phyloP scores from a whole-genome alignment of 2,113 vertebrate genomes.

The Camelus dromedarius region DNA sequence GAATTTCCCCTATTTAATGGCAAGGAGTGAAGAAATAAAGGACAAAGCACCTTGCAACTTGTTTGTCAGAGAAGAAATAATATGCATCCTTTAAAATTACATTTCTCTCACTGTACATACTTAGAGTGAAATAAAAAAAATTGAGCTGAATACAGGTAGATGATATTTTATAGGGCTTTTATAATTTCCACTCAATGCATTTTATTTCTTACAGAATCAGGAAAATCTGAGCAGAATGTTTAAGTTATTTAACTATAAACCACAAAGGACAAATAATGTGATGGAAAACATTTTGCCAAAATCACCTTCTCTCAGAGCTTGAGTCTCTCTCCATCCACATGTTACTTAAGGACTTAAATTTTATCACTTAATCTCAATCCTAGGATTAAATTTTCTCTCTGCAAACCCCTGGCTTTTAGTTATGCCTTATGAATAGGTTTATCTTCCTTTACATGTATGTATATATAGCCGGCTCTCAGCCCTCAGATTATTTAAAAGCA shows the following conservation, averaged over 20 bases:
- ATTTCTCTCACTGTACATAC: not conserved
- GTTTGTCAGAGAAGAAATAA: not conserved
- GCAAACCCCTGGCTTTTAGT: slow-evolving; percentile 24
- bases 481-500: slow-evolving; percentile 39
- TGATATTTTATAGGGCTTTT: not conserved
- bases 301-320: not conserved
- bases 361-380: slow-evolving; percentile 1
- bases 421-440: slow-evolving; percentile 51
- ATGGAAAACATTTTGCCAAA: not conserved
- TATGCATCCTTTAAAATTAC: not conserved
- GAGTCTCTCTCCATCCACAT: not conserved
- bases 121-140: not conserved
- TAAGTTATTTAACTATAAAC: slow-evolving; percentile 60
- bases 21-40: not conserved
- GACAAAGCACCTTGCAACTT: not conserved
- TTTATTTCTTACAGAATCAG: slow-evolving; percentile 39
- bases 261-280: slow-evolving; percentile 9
- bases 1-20: not conserved
- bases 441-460: not conserved
- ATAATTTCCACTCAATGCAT: not conserved
- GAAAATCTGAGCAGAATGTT: not conserved
- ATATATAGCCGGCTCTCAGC: not conserved
- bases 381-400: slow-evolving; percentile 57
- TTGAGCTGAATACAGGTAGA: not conserved
- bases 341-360: slow-evolving; percentile 4